A percentile compares a stretch with the other conserved stretches of the same genome.
Evolutionary conservation across 2,888 invertebrate genomes (phyloP).

Genomic region (Syrista parreyssii): DNA sequence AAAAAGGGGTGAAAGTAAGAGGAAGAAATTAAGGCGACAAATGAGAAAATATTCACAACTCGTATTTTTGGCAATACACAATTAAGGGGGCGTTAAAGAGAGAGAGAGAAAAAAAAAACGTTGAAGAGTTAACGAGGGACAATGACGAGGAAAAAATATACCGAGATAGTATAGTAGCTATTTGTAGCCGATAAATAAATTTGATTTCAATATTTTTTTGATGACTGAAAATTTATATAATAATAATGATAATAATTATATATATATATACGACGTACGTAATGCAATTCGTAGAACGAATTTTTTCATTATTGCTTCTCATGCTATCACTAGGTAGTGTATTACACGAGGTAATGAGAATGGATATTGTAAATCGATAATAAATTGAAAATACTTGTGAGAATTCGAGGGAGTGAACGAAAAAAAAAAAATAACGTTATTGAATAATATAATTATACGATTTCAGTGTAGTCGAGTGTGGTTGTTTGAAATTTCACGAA

Average conservation of each 20-base stretch:
- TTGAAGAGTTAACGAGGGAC: slow-evolving; percentile 26
- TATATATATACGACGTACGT: slow-evolving; percentile 25
- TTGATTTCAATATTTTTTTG: slow-evolving; percentile 57
- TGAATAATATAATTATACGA: neutral
- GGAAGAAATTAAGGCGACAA: slow-evolving; percentile 22
- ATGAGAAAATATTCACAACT: slow-evolving; percentile 36
- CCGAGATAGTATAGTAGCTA: slow-evolving; percentile 32
- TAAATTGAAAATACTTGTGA: slow-evolving; percentile 35
- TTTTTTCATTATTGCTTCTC: slow-evolving; percentile 62
- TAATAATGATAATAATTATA: slow-evolving; percentile 45
- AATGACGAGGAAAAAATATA: slow-evolving; percentile 20
- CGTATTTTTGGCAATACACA: slow-evolving; percentile 62
- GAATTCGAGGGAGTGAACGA: neutral
- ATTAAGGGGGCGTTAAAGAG: slow-evolving; percentile 29
- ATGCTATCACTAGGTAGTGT: slow-evolving; percentile 56
- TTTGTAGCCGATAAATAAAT: slow-evolving; percentile 45
- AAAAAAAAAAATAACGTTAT: slow-evolving; percentile 1
- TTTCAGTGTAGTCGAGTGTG: neutral
- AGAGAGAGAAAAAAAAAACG: slow-evolving; percentile 29
- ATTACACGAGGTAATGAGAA: slow-evolving; percentile 45
- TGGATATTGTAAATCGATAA: slow-evolving; percentile 55
- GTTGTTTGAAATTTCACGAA: neutral
- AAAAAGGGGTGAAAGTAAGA: slow-evolving; percentile 26
- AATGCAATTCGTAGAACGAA: slow-evolving; percentile 55
- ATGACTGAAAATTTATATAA: slow-evolving; percentile 59